Percentiles rank a stretch among this genome's conserved stretches.
phyloP scores from a whole-genome alignment of 2,113 vertebrate genomes.

The Mola mola region DNA sequence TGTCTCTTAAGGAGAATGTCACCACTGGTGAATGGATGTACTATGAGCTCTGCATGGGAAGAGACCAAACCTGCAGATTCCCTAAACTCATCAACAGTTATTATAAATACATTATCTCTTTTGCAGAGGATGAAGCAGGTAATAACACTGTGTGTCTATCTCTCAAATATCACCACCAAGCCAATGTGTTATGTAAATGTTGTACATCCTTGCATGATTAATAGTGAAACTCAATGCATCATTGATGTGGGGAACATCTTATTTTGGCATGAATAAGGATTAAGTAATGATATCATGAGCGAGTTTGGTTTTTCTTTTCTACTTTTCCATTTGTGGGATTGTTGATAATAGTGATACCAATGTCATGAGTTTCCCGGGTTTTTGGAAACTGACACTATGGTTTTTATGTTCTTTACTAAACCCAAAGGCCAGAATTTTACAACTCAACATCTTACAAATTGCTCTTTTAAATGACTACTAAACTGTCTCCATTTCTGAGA shows the following conservation, averaged over 20 bases:
- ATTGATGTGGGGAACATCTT: no score
- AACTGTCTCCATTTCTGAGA: not conserved
- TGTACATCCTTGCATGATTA: not conserved
- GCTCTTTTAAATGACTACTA: not conserved
- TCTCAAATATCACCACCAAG: no score
- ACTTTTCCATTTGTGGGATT: not conserved
- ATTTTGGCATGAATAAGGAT: no score
- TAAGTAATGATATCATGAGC: no score
- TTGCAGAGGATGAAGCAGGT: slow-evolving; percentile 88
- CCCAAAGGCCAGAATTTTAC: no score
- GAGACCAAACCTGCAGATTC: slow-evolving; percentile 81
- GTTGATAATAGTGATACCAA: not conserved
- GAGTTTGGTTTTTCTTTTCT: no score
- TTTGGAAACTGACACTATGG: no score
- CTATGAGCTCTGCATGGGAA: slow-evolving; percentile 85
- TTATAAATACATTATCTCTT: slow-evolving; percentile 87
- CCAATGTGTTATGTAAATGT: not conserved
- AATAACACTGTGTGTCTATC: slow-evolving; percentile 50
- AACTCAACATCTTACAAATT: no score
- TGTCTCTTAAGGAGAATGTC: slow-evolving; percentile 82
- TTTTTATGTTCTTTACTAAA: no score
- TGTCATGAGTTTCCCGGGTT: no score
- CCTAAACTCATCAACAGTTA: slow-evolving; percentile 85
- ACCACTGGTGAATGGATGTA: slow-evolving; percentile 79
- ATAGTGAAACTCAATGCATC: no score